These are phyloP conservation scores for Heliconius eleuchia DNA, from an alignment of 1,140 invertebrate genomes.

Conservation along the genomic window DNA sequence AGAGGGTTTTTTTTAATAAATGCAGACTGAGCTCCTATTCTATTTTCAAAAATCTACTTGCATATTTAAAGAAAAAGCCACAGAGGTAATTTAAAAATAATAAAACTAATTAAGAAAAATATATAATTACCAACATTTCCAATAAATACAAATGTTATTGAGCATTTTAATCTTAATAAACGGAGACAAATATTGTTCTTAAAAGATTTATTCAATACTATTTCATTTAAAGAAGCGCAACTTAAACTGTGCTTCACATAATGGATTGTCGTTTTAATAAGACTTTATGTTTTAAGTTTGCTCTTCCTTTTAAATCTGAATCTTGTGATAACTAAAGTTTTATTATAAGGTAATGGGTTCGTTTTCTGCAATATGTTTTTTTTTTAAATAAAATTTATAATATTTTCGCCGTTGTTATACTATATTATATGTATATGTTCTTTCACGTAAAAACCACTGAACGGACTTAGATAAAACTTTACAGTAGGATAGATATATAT, in stretches of 20 bases:
- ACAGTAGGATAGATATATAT: no score
- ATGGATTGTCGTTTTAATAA: conserved; percentile 19
- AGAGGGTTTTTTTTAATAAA: not conserved
- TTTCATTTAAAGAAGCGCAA: conserved; percentile 1
- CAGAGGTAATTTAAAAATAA: no score
- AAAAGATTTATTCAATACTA: not conserved
- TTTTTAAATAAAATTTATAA: no score
- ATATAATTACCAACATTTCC: not conserved
- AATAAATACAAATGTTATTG: not conserved
- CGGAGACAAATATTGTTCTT: not conserved
- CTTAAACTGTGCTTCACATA: not conserved
- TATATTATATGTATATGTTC: no score
- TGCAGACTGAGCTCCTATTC: not conserved
- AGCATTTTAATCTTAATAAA: not conserved
- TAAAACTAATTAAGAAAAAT: no score
- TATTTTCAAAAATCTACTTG: no score
- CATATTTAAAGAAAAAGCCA: no score
- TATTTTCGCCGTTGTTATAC: no score
- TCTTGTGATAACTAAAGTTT: conserved; percentile 1
- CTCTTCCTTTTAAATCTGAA: not conserved
- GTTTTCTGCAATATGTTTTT: no score
- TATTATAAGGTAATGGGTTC: not conserved
- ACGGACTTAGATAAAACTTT: no score
- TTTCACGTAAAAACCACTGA: no score
- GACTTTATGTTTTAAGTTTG: not conserved